Conservation (phyloP, 2,797 vertebrate species). For the Acipenser ruthenus region DNA sequence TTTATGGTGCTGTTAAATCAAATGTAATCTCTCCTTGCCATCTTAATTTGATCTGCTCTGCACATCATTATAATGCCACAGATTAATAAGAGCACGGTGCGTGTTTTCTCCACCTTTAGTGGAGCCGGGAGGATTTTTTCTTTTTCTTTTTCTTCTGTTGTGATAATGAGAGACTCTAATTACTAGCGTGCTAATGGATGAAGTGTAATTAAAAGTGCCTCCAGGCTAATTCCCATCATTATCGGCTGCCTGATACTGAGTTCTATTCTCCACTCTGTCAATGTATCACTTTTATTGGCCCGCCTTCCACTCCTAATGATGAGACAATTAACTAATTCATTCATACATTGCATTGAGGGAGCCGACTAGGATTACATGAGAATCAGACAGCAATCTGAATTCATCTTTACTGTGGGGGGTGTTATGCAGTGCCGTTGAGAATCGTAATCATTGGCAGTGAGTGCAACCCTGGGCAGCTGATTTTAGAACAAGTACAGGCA, state of each 20-base stretch:
- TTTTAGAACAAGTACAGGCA: too few species aligned
- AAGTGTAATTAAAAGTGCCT: conserved; percentile 62
- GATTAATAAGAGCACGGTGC: background rate
- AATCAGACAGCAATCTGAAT: background rate
- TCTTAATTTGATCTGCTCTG: background rate
- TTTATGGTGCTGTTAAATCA: background rate
- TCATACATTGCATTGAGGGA: background rate
- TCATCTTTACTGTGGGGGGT: background rate
- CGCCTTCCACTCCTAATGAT: background rate
- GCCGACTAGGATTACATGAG: background rate
- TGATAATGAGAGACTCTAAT: conserved; percentile 49
- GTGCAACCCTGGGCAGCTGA: too few species aligned
- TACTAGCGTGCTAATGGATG: conserved; percentile 55
- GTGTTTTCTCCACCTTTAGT: background rate
- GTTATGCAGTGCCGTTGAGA: background rate
- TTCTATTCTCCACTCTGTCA: background rate
- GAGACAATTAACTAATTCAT: background rate
- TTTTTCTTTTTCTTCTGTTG: conserved; percentile 39
- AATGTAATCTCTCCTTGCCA: background rate
- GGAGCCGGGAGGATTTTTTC: conserved; percentile 24
- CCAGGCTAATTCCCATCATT: conserved; percentile 57
- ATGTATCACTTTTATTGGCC: conserved; percentile 4
- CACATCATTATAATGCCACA: background rate
- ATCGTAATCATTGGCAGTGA: background rate
- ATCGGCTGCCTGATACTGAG: background rate